These are phyloP conservation scores for Neotoxoptera formosana DNA, from an alignment of 1,140 invertebrate species.

Conservation along the genomic window DNA sequence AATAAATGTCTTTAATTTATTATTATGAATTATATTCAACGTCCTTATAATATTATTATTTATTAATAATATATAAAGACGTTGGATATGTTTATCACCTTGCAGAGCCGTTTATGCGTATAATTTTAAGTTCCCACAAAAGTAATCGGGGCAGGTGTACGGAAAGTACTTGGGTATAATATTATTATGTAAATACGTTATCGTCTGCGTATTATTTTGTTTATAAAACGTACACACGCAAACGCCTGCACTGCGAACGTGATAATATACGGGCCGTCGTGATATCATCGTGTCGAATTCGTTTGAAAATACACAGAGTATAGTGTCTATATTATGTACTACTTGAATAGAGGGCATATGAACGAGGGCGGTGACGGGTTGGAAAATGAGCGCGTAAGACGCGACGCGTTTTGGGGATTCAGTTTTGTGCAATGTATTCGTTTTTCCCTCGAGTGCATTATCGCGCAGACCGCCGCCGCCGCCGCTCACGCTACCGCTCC, in stretches of 20 bases:
- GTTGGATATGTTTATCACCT: neutral
- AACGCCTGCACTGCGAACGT: neutral
- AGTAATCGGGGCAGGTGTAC: neutral
- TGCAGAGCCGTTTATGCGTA: neutral
- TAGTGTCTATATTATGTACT: neutral
- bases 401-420: neutral
- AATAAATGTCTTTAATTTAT: neutral
- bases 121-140: neutral
- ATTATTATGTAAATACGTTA: neutral
- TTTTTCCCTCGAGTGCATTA: neutral
- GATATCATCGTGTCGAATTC: neutral
- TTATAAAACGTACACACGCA: neutral
- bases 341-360: neutral
- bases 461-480: neutral
- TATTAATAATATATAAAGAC: too few species aligned
- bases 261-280: neutral
- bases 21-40: neutral
- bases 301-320: neutral
- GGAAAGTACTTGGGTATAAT: neutral
- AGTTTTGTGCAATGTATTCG: constrained; percentile 3
- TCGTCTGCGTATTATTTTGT: neutral
- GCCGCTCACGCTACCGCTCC: neutral
- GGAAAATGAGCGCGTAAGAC: neutral
- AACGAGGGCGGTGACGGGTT: neutral
- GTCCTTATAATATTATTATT: too few species aligned